Percentiles rank a stretch among this genome's conserved stretches.
Conservation (phyloP, 2,113 vertebrate species). For the Cranoglanis bouderius region DNA sequence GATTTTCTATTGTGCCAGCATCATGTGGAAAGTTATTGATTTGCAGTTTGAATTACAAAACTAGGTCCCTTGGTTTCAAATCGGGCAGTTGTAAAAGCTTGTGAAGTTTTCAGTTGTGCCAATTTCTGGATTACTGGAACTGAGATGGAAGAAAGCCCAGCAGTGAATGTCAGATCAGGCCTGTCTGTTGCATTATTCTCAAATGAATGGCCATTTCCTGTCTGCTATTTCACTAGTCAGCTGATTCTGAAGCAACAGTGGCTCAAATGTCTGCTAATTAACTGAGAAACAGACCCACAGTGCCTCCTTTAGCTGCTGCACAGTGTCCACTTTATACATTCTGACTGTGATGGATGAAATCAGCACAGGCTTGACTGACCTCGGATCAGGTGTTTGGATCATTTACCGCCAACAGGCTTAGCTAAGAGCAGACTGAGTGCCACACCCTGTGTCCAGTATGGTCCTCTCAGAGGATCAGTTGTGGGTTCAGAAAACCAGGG, state of each 20-base stretch:
- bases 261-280: conserved; percentile 30
- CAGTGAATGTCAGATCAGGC: conserved; percentile 32
- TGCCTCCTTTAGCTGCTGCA: conserved; percentile 3
- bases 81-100: neutral
- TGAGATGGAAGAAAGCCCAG: conserved; percentile 28
- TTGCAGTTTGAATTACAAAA: neutral
- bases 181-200: conserved; percentile 37
- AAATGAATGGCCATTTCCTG: conserved; percentile 42
- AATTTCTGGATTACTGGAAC: conserved; percentile 29
- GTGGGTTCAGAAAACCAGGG: conserved; percentile 16
- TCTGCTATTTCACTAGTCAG: conserved; percentile 35
- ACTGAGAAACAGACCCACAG: conserved; percentile 16
- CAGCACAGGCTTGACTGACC: neutral
- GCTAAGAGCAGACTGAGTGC: neutral
- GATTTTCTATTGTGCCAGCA: neutral
- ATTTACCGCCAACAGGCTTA: conserved; percentile 17
- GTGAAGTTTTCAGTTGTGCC: conserved; percentile 12
- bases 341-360: neutral
- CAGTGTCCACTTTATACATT: conserved; percentile 4
- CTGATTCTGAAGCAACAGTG: conserved; percentile 28
- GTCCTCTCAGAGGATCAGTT: conserved; percentile 19
- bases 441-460: conserved; percentile 13
- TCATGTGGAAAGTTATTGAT: neutral
- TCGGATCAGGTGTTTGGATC: neutral
- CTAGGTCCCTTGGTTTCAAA: neutral